A percentile compares a stretch with the other conserved stretches of the same genome.
phyloP scores from a whole-genome alignment of 2,888 invertebrate species.

The Frankliniella fusca region DNA sequence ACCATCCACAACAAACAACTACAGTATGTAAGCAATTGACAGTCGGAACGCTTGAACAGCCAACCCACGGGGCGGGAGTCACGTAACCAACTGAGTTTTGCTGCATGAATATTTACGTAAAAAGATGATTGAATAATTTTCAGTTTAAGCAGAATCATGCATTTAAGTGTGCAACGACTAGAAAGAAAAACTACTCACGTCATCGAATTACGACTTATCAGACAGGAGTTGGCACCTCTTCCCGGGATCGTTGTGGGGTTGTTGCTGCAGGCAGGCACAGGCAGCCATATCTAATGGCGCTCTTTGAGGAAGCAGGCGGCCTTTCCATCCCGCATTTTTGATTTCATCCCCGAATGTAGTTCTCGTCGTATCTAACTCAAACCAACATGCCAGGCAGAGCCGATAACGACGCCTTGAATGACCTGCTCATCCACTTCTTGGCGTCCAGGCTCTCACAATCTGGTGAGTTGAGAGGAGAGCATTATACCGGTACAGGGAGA shows the following conservation, averaged over 20 bases:
- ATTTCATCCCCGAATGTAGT: not conserved
- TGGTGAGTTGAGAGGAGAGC: not conserved
- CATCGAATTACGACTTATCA: no score
- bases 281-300: not conserved
- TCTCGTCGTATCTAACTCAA: not conserved
- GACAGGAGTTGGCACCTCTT: no score
- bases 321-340: not conserved
- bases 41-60: not conserved
- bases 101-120: no score
- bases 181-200: no score
- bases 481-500: no score
- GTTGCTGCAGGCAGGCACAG: no score
- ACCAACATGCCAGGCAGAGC: not conserved
- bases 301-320: not conserved
- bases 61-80: not conserved
- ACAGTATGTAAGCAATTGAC: not conserved
- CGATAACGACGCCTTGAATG: not conserved
- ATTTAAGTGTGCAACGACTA: no score
- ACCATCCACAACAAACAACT: conserved; percentile 2
- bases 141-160: not conserved
- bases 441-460: not conserved
- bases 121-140: no score
- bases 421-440: not conserved
- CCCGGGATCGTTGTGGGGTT: no score
- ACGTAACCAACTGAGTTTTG: no score